Base-by-base conservation (phyloP, 2,888 invertebrate species). In the Melangyna quadrimaculata region DNA sequence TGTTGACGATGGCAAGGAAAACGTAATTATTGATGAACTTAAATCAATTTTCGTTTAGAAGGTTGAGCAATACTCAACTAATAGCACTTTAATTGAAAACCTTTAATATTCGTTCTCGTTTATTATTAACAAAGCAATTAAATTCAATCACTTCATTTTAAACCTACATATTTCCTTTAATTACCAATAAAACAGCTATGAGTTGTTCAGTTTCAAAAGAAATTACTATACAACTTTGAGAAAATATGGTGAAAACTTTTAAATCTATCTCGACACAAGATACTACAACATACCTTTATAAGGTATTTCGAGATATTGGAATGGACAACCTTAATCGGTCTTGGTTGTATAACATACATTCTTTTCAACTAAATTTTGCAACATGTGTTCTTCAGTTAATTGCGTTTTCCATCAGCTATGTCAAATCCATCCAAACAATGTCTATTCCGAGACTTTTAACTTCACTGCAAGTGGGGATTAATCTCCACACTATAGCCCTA, bases 321-420 rank as follows among this genome's bases (percentile, higher is more conserved):
- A 63, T 83, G 19, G 83, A 83, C 32, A 83, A 83, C 51, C 48
- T 78, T 8, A 83, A 83, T 40, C 17, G 43, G 1, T 74, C 73
- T 29, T 74, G 83, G 78, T 7, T n/a, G 1, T 83, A 83, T 24
- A 37, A 65, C 1, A 3, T 78, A 3, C 59, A 83, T 29, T 74
- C 74, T 0, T 43, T 83, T n/a, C 63, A 65, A 12, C 10, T 78
- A 1, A 53, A 59, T n/a, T 57, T 78, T 3, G 29, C 70, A 6
- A 35, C 74, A 3, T 65, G 55, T 37, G 45, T 83, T 14, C 51
- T 78, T 6, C 74, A 74, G 22, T 17, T 70, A 19, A 71, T 78
- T 43, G 78, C 32, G 1, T 78, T 83, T 22, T 37, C 74, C 10
- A 3, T 29, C 14, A 83, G 83, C 32, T 78, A 83, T n/a, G 43